phyloP scores from a whole-genome alignment of 2,113 vertebrate genomes.

The Jacana jacana region DNA sequence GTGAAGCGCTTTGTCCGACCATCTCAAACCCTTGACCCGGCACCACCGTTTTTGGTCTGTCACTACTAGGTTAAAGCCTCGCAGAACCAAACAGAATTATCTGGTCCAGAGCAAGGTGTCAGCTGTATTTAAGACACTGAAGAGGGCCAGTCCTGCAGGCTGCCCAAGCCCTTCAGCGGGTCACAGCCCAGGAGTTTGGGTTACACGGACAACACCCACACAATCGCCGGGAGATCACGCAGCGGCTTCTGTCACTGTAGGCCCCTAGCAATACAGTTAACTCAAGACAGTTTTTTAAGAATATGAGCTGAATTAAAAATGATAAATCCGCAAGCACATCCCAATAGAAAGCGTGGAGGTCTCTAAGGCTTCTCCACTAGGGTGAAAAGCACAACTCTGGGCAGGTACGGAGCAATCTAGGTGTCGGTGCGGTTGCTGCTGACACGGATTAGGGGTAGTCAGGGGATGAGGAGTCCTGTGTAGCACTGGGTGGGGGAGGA shows the following conservation, averaged over 20 bases:
- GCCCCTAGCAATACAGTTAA: accelerated
- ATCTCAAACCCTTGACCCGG: background rate
- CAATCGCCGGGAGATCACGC: background rate
- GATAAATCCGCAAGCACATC: background rate
- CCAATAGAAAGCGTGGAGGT: background rate
- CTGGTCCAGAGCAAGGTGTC: background rate
- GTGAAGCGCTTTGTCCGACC: background rate
- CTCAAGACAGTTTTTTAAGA: background rate
- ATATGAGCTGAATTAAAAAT: background rate
- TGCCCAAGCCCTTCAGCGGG: background rate
- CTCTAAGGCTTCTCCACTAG: background rate
- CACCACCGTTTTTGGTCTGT: background rate
- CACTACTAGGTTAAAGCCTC: background rate
- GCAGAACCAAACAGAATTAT: background rate
- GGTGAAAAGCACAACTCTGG: background rate
- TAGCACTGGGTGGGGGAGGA: background rate
- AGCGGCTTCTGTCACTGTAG: background rate
- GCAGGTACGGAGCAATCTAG: background rate
- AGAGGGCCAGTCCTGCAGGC: background rate
- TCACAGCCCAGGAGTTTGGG: background rate
- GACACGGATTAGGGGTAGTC: background rate
- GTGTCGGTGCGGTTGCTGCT: background rate
- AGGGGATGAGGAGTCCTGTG: background rate
- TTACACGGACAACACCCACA: background rate
- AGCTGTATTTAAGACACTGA: background rate